Conservation (phyloP, 2,113 vertebrate species). For the Rhynchopsitta pachyrhyncha region DNA sequence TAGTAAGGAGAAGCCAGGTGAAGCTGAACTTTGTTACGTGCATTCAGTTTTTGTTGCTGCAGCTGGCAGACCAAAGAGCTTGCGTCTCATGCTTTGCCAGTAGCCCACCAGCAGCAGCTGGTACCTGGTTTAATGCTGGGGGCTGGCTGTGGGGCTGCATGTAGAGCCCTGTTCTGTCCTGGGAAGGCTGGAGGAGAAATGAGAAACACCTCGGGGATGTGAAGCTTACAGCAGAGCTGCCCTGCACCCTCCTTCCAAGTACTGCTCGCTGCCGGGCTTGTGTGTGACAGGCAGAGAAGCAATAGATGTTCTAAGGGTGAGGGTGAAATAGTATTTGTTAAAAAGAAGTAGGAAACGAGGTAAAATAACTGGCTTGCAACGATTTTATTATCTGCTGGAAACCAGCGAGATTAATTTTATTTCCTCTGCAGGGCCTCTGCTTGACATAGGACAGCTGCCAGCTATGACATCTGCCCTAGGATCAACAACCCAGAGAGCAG, state of each 20-base stretch:
- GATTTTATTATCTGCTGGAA: background rate
- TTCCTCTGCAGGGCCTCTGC: background rate
- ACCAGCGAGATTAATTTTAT: background rate
- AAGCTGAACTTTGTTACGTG: background rate
- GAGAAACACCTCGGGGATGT: background rate
- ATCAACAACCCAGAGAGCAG: background rate
- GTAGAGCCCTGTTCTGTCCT: background rate
- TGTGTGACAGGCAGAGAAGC: background rate
- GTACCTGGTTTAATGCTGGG: background rate
- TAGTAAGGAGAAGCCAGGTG: background rate
- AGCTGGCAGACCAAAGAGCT: background rate
- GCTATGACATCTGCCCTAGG: background rate
- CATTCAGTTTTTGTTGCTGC: background rate
- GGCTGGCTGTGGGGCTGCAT: background rate
- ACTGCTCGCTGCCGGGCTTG: background rate
- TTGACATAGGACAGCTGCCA: constrained; percentile 1
- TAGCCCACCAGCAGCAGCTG: background rate
- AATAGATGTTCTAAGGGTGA: background rate
- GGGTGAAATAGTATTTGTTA: background rate
- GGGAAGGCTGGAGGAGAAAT: background rate
- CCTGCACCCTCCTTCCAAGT: background rate
- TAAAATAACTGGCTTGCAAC: background rate
- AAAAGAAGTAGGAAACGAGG: background rate
- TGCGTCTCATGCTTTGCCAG: background rate
- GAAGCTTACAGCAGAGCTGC: fast-evolving